A percentile compares a stretch with the other conserved stretches of the same genome.
Conservation (phyloP, 2,797 vertebrate species). For the Masticophis lateralis region DNA sequence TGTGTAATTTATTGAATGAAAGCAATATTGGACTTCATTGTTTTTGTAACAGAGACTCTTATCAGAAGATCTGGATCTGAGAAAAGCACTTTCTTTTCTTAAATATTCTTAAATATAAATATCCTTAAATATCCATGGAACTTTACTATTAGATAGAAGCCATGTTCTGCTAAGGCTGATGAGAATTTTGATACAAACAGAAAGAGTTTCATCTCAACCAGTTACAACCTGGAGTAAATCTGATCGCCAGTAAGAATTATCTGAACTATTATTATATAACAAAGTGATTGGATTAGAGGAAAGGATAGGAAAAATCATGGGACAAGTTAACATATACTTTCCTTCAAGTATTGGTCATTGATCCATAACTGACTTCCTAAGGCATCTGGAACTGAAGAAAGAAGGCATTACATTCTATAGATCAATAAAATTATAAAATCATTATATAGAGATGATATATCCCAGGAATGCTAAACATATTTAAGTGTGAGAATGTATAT, state of each 20-base stretch:
- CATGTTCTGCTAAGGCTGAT: background rate
- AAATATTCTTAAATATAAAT: too few relatives aligned
- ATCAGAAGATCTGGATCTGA: background rate
- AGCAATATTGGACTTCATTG: background rate
- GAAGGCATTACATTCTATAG: background rate
- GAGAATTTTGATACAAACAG: background rate
- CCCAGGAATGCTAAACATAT: background rate
- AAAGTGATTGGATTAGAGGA: background rate
- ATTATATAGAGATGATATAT: background rate
- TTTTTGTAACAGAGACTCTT: background rate
- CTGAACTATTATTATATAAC: background rate
- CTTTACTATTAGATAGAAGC: too few relatives aligned
- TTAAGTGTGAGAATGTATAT: background rate
- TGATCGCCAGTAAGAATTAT: background rate
- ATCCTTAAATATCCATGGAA: background rate
- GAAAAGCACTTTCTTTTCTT: background rate
- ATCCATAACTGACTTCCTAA: background rate
- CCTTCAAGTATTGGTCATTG: background rate
- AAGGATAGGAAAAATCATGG: background rate
- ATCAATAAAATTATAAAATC: background rate
- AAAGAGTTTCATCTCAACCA: background rate
- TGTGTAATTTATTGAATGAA: background rate
- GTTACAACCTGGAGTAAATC: background rate
- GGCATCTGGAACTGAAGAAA: background rate
- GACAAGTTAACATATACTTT: background rate